phyloP scores from a whole-genome alignment of 2,888 invertebrate species.

The Ornithoptera alexandrae region DNA sequence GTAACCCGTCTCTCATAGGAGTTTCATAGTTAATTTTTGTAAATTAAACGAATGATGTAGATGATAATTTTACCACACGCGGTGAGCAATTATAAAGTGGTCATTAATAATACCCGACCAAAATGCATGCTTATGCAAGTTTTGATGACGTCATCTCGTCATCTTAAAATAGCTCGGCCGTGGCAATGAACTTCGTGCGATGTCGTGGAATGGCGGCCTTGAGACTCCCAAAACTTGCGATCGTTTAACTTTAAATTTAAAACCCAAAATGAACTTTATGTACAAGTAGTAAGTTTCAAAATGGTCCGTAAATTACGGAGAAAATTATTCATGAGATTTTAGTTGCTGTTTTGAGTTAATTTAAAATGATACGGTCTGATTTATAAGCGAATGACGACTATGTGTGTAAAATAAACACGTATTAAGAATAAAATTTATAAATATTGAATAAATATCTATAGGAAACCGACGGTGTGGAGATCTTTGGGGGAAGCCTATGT shows the following conservation, averaged over 20 bases:
- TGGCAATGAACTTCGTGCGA: slow-evolving; percentile 57
- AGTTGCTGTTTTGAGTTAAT: slow-evolving; percentile 14
- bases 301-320: neutral
- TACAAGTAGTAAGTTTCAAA: neutral
- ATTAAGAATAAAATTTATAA: too few species aligned
- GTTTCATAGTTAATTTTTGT: too few species aligned
- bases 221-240: slow-evolving; percentile 22
- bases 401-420: too few species aligned
- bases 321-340: slow-evolving; percentile 9
- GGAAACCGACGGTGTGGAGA: too few species aligned
- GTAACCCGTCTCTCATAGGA: too few species aligned
- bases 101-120: neutral
- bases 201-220: slow-evolving; percentile 32
- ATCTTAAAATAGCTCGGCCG: slow-evolving; percentile 45
- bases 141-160: slow-evolving; percentile 39
- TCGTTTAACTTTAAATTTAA: neutral
- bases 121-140: slow-evolving; percentile 33
- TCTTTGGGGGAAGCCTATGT: too few species aligned
- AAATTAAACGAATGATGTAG: neutral
- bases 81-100: neutral
- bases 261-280: slow-evolving; percentile 2
- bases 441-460: too few species aligned
- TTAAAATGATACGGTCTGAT: slow-evolving; percentile 4
- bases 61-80: neutral
- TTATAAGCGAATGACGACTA: slow-evolving; percentile 1